A percentile compares a stretch with the other conserved stretches of the same genome.
Evolutionary conservation across 2,113 vertebrate genomes (phyloP).

Genomic region (Oophaga pumilio): DNA sequence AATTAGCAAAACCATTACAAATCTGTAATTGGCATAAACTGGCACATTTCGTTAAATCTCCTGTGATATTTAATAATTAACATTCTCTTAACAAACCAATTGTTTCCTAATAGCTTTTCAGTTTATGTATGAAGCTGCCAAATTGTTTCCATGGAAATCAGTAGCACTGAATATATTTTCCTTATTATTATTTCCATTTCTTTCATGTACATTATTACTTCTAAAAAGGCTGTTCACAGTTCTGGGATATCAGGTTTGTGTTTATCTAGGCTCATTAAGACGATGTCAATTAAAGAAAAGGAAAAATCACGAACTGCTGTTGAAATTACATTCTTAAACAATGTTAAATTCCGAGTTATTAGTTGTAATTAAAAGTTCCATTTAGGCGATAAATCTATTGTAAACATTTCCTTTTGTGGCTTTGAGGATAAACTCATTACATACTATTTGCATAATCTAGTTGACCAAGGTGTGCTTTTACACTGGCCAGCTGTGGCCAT

Average conservation of each 20-base stretch:
- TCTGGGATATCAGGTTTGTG: slow-evolving; percentile 31
- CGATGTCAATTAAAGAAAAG: slow-evolving; percentile 25
- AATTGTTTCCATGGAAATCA: slow-evolving; percentile 52
- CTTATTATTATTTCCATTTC: slow-evolving; percentile 8
- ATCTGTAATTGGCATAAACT: slow-evolving; percentile 52
- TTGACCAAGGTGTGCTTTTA: too few relatives aligned
- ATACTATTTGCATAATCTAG: background rate
- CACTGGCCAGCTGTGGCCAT: too few relatives aligned
- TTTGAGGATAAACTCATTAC: background rate
- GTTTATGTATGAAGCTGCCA: slow-evolving; percentile 29
- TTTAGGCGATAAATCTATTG: slow-evolving; percentile 32
- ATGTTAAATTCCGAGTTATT: slow-evolving; percentile 42
- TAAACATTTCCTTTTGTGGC: slow-evolving; percentile 6
- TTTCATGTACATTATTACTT: slow-evolving; percentile 49
- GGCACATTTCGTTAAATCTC: slow-evolving; percentile 50
- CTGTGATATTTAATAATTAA: slow-evolving; percentile 54
- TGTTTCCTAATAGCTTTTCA: slow-evolving; percentile 54
- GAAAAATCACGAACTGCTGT: slow-evolving; percentile 28
- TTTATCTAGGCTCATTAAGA: slow-evolving; percentile 47
- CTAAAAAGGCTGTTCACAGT: slow-evolving; percentile 34
- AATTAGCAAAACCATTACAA: slow-evolving; percentile 51
- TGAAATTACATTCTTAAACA: slow-evolving; percentile 35
- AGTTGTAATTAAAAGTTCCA: slow-evolving; percentile 47
- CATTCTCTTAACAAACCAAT: slow-evolving; percentile 55
- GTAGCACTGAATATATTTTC: slow-evolving; percentile 29